These are phyloP conservation scores for Drosophila melanica DNA, from an alignment of 1,140 invertebrate species.

Conservation along the genomic window DNA sequence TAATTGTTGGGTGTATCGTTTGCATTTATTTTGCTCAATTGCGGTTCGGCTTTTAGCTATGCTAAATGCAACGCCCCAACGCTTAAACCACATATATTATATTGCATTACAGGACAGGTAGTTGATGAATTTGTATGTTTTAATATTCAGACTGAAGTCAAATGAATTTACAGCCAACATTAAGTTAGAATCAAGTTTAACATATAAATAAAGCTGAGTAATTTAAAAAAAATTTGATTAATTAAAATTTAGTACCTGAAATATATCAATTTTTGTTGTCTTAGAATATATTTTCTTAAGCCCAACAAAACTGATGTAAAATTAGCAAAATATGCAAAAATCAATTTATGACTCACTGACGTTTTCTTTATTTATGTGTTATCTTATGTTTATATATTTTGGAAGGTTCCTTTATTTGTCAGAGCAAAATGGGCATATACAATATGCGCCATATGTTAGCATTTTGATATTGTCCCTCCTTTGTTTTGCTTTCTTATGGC, in stretches of 20 bases:
- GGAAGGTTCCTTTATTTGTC: background rate
- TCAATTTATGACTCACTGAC: constrained; percentile 7
- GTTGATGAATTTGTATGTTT: constrained; percentile 17
- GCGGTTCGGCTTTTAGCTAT: constrained; percentile 47
- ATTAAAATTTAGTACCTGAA: too few relatives aligned
- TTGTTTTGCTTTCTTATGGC: constrained; percentile 8
- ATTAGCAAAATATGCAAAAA: background rate
- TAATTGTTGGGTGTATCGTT: constrained; percentile 58
- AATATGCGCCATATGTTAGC: constrained; percentile 31
- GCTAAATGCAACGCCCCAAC: constrained; percentile 30
- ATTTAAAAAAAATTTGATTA: too few relatives aligned
- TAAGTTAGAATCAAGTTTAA: too few relatives aligned
- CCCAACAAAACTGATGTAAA: too few relatives aligned
- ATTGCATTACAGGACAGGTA: background rate
- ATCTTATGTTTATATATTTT: constrained; percentile 3
- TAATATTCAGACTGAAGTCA: background rate
- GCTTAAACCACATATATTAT: constrained; percentile 7
- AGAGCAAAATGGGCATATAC: background rate
- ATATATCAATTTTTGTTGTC: too few relatives aligned
- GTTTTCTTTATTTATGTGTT: constrained; percentile 2
- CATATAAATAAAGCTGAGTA: too few relatives aligned
- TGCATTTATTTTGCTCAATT: constrained; percentile 63
- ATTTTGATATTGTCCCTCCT: constrained; percentile 9
- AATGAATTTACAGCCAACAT: too few relatives aligned
- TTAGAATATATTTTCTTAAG: too few relatives aligned